Base-by-base conservation (phyloP, 1,140 invertebrate genomes). In the Andrena cerasifolii region DNA sequence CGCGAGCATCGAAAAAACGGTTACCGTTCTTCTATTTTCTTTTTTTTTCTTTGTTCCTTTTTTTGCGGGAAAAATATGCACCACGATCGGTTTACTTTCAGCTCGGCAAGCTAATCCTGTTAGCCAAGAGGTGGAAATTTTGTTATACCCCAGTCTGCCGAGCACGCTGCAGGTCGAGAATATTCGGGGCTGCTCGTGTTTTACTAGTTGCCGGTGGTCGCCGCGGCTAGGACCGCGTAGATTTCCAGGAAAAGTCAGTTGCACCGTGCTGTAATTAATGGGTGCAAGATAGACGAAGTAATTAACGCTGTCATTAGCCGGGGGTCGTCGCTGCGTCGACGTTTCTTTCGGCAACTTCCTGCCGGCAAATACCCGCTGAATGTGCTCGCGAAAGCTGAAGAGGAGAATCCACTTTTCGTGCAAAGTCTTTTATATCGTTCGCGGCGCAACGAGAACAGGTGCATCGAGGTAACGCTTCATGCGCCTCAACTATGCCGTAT, bases 281-380 rank as follows among this genome's bases (percentile, higher is more conserved):
- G 56, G 31, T 43, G 28, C 49, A 26, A 81, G 72, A 72, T 78
- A 78, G 67, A 71, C 28, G n/a, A 51, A 78, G 63, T 79, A 79
- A 83, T 82, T 82, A 79, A 83, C 73, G 63, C 24, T 79, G 71
- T 75, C 80, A 71, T 79, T 66, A 79, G 43, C 36, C 36, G 31
- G 36, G 18, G 67, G 59, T 56, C 62, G 43, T 49, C 49, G 43
- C 26, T 54, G 54, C 61, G 47, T 28, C 45, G 58, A 33, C 47
- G 28, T 67, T 75, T 61, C 49, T 79, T 75, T 79, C 28, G 65
- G 36, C 49, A 21, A 70, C 16, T 43, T 68, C 12, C 21, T n/a
- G 3, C n/a, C 18, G 18, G 61, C n/a, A 65, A 65, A 54, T 45
- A 43, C 28, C 24, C 7, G 40, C 2, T 24, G 36, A 66, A 56